These are phyloP conservation scores for Mimas tiliae DNA, from an alignment of 2,888 invertebrate species.

Conservation along the genomic window DNA sequence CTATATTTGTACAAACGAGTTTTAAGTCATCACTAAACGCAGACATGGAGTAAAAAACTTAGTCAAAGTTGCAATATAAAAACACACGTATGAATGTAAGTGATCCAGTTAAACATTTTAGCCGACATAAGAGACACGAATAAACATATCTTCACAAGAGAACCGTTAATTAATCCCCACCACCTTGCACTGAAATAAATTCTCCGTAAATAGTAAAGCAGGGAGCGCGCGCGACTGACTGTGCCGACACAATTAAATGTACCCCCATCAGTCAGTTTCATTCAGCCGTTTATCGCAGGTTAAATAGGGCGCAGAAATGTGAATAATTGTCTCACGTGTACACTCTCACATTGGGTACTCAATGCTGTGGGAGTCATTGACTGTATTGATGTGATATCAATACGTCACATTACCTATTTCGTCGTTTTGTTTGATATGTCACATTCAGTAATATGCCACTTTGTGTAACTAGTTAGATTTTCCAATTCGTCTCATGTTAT, in stretches of 20 bases:
- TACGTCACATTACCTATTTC: no score
- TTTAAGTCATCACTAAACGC: no score
- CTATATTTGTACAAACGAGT: no score
- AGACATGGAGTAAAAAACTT: no score
- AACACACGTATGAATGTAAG: neutral
- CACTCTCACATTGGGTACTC: neutral
- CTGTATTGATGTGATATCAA: no score
- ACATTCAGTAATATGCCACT: no score
- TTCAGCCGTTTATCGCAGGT: constrained; percentile 38
- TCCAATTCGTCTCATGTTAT: no score
- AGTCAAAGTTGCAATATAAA: no score
- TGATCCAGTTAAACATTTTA: neutral
- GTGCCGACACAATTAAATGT: constrained; percentile 18
- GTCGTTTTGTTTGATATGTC: no score
- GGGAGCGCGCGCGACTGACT: constrained; percentile 19
- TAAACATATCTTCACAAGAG: neutral
- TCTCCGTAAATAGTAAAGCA: constrained; percentile 13
- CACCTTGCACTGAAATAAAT: constrained; percentile 19
- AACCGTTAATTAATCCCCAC: constrained; percentile 13
- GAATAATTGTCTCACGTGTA: neutral
- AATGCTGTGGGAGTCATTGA: neutral
- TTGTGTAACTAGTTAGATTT: no score
- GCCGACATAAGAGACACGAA: neutral
- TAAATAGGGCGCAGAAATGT: constrained; percentile 40
- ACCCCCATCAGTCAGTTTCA: constrained; percentile 33